Evolutionary conservation across 2,888 invertebrate genomes (phyloP).

Genomic region (Pristionchus maxplancki): DNA sequence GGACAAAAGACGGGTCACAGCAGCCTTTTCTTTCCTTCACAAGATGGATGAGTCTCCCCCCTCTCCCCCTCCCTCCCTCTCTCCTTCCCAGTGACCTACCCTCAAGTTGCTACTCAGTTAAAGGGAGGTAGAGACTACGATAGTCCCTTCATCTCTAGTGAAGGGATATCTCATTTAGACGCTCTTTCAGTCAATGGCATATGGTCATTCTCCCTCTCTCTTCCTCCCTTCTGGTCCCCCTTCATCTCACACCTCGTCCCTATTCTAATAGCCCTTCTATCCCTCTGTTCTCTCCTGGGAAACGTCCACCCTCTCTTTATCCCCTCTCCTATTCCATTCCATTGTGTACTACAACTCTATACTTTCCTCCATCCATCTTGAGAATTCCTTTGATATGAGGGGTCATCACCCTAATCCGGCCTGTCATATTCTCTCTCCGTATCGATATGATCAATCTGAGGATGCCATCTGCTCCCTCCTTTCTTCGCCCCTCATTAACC

Average conservation of each 20-base stretch:
- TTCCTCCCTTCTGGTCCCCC: constrained; percentile 2
- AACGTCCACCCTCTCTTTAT: neutral
- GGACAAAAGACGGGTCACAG: constrained; percentile 42
- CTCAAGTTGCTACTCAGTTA: neutral
- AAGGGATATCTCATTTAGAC: neutral
- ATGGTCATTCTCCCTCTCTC: constrained; percentile 23
- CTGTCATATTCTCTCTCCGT: constrained; percentile 32
- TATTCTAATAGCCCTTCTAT: constrained; percentile 1
- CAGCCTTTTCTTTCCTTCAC: neutral
- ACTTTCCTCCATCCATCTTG: neutral
- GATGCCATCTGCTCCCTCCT: constrained; percentile 31
- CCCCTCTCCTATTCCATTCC: neutral
- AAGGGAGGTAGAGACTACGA: neutral
- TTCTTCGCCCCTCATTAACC: constrained; percentile 16
- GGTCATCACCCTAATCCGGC: constrained; percentile 29
- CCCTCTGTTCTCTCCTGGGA: constrained; percentile 31
- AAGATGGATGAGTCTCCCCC: constrained; percentile 17
- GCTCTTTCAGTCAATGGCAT: constrained; percentile 19
- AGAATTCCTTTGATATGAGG: neutral
- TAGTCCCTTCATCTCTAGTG: neutral
- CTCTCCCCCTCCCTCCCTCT: neutral
- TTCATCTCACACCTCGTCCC: constrained; percentile 32
- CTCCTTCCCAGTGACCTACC: constrained; percentile 4
- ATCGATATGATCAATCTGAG: constrained; percentile 46
- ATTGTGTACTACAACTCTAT: constrained; percentile 29